A percentile compares a stretch with the other conserved stretches of the same genome.
These are phyloP conservation scores for Lepidurus couesii DNA, from an alignment of 1,140 invertebrate species.

Conservation along the genomic window DNA sequence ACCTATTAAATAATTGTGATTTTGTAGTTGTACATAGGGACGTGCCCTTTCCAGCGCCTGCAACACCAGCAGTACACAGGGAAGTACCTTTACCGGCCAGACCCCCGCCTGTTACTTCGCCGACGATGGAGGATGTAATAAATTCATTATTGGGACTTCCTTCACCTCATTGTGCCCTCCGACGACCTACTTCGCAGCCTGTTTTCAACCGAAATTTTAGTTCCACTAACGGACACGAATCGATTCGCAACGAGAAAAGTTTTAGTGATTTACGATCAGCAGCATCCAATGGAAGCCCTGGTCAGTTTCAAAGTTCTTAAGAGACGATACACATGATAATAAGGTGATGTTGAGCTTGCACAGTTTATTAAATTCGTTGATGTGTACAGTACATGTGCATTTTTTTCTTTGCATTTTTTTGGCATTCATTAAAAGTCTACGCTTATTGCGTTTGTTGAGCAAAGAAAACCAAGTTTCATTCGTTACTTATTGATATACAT, in stretches of 20 bases:
- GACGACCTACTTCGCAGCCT: conserved; percentile 38
- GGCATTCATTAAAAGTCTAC: neutral
- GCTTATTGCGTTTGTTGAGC: conserved; percentile 13
- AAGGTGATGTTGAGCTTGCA: neutral
- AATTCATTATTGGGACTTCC: conserved; percentile 81
- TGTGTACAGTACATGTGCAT: conserved; percentile 22
- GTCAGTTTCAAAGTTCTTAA: conserved; percentile 8
- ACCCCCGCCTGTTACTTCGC: conserved; percentile 53
- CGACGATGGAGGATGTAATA: conserved; percentile 85
- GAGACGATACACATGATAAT: neutral
- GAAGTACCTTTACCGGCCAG: neutral
- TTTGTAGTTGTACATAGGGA: neutral
- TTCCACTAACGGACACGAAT: neutral
- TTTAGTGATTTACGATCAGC: conserved; percentile 26
- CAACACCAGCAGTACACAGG: neutral
- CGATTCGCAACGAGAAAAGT: conserved; percentile 7
- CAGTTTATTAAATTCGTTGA: neutral
- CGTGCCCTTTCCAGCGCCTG: neutral
- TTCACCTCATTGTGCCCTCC: conserved; percentile 46
- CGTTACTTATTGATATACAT: neutral
- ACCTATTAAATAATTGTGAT: neutral
- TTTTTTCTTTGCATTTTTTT: neutral
- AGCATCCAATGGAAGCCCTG: neutral
- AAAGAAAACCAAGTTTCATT: neutral
- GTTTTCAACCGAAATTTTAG: conserved; percentile 28